Conservation (phyloP, 1,140 invertebrate genomes). For the Apolygus lucorum region DNA sequence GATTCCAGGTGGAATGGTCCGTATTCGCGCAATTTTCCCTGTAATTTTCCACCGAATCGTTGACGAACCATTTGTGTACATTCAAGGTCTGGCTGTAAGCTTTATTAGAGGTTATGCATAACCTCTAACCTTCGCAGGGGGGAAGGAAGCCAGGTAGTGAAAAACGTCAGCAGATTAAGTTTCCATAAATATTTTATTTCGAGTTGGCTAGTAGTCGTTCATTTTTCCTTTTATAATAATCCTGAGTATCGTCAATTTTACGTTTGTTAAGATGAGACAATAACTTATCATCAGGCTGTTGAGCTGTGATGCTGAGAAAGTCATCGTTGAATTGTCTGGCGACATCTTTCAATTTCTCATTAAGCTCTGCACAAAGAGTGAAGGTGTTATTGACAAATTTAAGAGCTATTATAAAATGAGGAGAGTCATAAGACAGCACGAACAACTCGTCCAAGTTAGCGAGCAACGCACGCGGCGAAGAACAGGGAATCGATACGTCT, state of each 20-base stretch:
- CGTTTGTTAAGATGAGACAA: constrained; percentile 54
- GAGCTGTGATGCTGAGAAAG: neutral
- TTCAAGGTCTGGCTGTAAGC: too few relatives aligned
- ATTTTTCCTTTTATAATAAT: constrained; percentile 66
- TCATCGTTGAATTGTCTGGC: neutral
- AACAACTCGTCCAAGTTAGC: neutral
- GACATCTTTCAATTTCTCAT: neutral
- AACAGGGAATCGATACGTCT: neutral
- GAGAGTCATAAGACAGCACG: neutral
- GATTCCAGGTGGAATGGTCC: too few relatives aligned
- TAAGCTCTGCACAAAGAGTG: neutral
- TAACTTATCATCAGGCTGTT: constrained; percentile 34
- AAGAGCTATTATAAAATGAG: neutral
- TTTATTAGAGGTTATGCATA: too few relatives aligned
- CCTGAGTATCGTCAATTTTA: constrained; percentile 65
- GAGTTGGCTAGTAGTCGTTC: constrained; percentile 45
- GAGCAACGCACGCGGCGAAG: neutral
- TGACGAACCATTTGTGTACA: too few relatives aligned
- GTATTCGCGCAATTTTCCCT: too few relatives aligned
- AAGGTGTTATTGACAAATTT: neutral
- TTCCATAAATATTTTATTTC: too few relatives aligned
- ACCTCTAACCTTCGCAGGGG: too few relatives aligned
- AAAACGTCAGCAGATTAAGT: too few relatives aligned
- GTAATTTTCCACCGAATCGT: too few relatives aligned
- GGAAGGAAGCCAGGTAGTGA: too few relatives aligned